Conservation (phyloP, 2,888 invertebrate species). For the Ichneumoninae sp. region DNA sequence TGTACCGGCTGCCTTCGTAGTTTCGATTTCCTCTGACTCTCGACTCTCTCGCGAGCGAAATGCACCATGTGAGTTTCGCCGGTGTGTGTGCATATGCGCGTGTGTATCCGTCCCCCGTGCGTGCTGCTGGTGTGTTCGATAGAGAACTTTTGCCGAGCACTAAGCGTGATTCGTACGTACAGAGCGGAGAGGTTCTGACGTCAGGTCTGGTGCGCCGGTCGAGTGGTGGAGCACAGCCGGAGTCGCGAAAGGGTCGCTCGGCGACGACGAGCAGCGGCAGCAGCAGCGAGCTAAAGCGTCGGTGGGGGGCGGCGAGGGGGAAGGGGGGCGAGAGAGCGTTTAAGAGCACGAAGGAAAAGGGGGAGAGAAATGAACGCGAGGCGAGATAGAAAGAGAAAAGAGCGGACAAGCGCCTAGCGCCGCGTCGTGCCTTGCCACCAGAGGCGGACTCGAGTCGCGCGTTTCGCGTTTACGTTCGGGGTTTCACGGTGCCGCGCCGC, state of each 20-base stretch:
- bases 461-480: slow-evolving; percentile 60
- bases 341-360: slow-evolving; percentile 31
- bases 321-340: slow-evolving; percentile 59
- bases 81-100: background rate
- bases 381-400: slow-evolving; percentile 44
- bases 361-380: slow-evolving; percentile 45
- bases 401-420: slow-evolving; percentile 44
- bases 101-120: background rate
- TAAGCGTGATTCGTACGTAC: background rate
- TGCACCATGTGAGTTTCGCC: slow-evolving; percentile 25
- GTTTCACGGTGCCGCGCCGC: slow-evolving; percentile 48
- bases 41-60: slow-evolving; percentile 26
- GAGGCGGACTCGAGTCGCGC: slow-evolving; percentile 51
- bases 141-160: slow-evolving; percentile 30
- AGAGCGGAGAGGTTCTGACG: slow-evolving; percentile 40
- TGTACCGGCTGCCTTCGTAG: slow-evolving; percentile 37
- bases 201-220: slow-evolving; percentile 54
- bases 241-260: slow-evolving; percentile 61
- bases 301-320: slow-evolving; percentile 37
- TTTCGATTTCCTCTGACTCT: slow-evolving; percentile 48
- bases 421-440: slow-evolving; percentile 55
- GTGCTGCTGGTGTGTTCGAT: slow-evolving; percentile 26
- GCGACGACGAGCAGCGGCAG: slow-evolving; percentile 34
- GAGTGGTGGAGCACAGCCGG: slow-evolving; percentile 39
- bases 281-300: slow-evolving; percentile 43